Evolutionary conservation across 2,113 vertebrate genomes (phyloP), one percentile per base, ranked within the genome.

Genomic region (Planiliza haematocheilus): DNA sequence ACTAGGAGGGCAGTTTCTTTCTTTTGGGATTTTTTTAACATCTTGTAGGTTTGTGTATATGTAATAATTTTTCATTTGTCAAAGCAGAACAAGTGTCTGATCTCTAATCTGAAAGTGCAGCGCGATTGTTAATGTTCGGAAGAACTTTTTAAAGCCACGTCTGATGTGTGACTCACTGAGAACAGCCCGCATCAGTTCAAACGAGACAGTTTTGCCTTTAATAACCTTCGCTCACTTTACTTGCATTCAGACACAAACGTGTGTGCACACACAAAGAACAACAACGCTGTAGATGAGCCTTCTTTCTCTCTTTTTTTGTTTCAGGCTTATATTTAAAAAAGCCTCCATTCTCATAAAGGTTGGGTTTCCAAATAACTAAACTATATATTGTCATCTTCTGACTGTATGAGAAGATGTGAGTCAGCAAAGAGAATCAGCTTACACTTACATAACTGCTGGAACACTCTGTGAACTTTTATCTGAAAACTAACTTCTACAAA

Each of bases 351-450:
- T n/a, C n/a, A n/a, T n/a, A n/a, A n/a, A n/a, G n/a, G n/a, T n/a
- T n/a, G 24, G 5, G 3, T 30, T 30, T 30, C 24, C 24, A 30
- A 30, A 30, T 30, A 30, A 30, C 24, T 5, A 30, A 30, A 30
- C 24, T 30, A 30, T 30, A 30, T 30, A 30, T 30, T 3, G 2
- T 3, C 5, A 30, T 30, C 24, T 30, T 30, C 24, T 30, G 5
- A 30, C 24, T 5, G 24, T 30, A 30, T n/a, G 5, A 30, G 24
- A 5, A 30, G 24, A 2, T 3, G 24, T 30, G n/a, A n/a, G n/a
- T n/a, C n/a, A n/a, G n/a, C n/a, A n/a, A n/a, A n/a, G n/a, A n/a
- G 10, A 76, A 82, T 82, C 79, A 30, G 64, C 43, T 68, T 1
- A n/a, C n/a, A 7, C 53, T 52, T 24, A 36, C 4, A 1, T n/a